Conservation (phyloP, 1,140 invertebrate genomes). For the Drosophila pachea region DNA sequence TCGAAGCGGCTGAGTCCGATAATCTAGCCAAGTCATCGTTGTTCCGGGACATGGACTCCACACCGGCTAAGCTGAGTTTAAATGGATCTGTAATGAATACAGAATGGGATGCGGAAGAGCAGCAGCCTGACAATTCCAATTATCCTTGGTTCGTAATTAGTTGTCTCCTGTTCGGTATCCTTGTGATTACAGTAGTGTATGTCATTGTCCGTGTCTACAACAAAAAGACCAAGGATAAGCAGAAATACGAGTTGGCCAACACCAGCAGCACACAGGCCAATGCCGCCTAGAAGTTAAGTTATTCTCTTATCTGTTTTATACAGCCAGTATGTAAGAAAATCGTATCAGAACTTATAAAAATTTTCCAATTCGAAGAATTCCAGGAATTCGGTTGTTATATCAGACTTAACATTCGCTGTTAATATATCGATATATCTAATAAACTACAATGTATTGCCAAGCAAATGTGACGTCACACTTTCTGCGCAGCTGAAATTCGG, state of each 20-base stretch:
- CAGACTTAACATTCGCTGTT: background rate
- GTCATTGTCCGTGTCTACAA: slow-evolving; percentile 52
- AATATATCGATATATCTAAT: slow-evolving; percentile 6
- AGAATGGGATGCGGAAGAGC: slow-evolving; percentile 47
- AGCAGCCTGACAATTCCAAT: slow-evolving; percentile 34
- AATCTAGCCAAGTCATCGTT: slow-evolving; percentile 59
- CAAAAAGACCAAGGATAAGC: slow-evolving; percentile 45
- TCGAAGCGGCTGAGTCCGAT: slow-evolving; percentile 60
- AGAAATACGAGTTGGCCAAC: slow-evolving; percentile 60
- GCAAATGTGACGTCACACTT: slow-evolving; percentile 14
- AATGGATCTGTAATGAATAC: slow-evolving; percentile 26
- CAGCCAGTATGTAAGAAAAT: no score
- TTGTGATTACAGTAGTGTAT: slow-evolving; percentile 45
- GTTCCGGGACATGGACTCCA: slow-evolving; percentile 38
- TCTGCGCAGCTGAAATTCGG: background rate
- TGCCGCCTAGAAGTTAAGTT: slow-evolving; percentile 23
- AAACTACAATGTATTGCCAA: background rate
- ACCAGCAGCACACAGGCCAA: slow-evolving; percentile 34
- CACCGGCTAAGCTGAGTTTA: slow-evolving; percentile 26
- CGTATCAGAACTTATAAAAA: background rate
- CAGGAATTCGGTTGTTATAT: slow-evolving; percentile 3
- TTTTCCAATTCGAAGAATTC: background rate
- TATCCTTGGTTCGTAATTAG: slow-evolving; percentile 69
- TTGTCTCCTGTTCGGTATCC: slow-evolving; percentile 53
- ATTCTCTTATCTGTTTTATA: background rate